phyloP scores from a whole-genome alignment of 2,113 vertebrate genomes.

The Eolophus roseicapilla region DNA sequence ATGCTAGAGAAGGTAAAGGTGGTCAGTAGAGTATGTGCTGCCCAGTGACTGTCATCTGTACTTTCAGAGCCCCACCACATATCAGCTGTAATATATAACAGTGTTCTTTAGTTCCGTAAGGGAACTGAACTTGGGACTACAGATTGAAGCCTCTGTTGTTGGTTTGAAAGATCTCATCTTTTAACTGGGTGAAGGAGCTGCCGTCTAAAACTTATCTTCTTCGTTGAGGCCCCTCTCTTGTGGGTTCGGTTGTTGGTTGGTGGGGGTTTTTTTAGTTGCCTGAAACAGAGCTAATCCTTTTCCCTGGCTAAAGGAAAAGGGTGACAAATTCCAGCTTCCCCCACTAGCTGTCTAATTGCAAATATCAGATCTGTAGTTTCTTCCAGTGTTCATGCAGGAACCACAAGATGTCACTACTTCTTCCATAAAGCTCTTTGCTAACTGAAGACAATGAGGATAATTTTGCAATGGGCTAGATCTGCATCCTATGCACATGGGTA shows the following conservation, averaged over 20 bases:
- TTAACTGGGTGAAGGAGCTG: not conserved
- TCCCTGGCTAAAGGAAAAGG: not conserved
- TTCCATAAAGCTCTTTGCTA: not conserved
- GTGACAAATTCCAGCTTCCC: not conserved
- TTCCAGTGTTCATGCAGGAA: not conserved
- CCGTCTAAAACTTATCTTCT: not conserved
- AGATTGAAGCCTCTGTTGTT: not conserved
- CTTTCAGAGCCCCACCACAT: accelerated
- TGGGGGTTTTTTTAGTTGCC: not conserved
- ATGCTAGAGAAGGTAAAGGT: not conserved
- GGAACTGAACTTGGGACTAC: not conserved
- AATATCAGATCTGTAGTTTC: not conserved
- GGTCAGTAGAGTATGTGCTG: not conserved
- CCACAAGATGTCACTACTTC: conserved; percentile 33
- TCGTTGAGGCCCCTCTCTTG: not conserved
- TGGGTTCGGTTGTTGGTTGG: not conserved
- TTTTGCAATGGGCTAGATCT: not conserved
- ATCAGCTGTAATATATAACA: not conserved
- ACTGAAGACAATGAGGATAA: not conserved
- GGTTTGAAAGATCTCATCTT: not conserved
- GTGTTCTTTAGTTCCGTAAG: not conserved
- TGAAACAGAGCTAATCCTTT: not conserved
- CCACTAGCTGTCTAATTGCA: not conserved
- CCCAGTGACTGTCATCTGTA: not conserved
- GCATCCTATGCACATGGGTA: not conserved